A percentile compares a stretch with the other conserved stretches of the same genome.
These are phyloP conservation scores for Urocolius indicus DNA, from an alignment of 2,113 vertebrate species.

Conservation along the genomic window DNA sequence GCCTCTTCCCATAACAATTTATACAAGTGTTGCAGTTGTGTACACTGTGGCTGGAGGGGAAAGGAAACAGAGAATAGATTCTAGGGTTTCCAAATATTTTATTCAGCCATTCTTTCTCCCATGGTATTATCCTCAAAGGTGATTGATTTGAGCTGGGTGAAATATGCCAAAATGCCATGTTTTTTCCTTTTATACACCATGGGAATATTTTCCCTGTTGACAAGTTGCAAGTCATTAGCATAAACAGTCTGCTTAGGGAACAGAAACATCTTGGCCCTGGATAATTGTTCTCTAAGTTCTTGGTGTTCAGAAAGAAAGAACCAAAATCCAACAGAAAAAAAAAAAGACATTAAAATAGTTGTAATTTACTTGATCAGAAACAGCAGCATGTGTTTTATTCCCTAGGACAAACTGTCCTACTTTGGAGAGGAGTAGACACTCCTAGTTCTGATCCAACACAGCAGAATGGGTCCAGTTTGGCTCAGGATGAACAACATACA, in stretches of 20 bases:
- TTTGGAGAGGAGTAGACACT: background rate
- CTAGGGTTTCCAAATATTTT: background rate
- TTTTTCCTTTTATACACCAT: background rate
- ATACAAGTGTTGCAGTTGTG: background rate
- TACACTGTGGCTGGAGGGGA: background rate
- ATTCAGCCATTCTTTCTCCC: background rate
- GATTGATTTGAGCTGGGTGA: background rate
- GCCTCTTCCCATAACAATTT: background rate
- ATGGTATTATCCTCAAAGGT: background rate
- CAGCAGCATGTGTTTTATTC: background rate
- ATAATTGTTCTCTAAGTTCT: background rate
- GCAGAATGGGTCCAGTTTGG: background rate
- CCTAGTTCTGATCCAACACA: background rate
- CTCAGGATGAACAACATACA: background rate
- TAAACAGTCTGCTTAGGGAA: background rate
- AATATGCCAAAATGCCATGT: background rate
- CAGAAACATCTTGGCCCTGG: background rate
- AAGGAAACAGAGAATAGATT: background rate
- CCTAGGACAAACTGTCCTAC: background rate
- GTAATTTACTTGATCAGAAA: conserved; percentile 21
- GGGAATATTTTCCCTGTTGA: background rate
- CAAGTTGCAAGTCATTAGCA: background rate
- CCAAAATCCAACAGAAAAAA: background rate
- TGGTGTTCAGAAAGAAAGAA: background rate
- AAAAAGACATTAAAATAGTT: background rate